Percentiles rank a stretch among this genome's conserved stretches.
phyloP scores from a whole-genome alignment of 2,113 vertebrate genomes.

The Axis porcinus region DNA sequence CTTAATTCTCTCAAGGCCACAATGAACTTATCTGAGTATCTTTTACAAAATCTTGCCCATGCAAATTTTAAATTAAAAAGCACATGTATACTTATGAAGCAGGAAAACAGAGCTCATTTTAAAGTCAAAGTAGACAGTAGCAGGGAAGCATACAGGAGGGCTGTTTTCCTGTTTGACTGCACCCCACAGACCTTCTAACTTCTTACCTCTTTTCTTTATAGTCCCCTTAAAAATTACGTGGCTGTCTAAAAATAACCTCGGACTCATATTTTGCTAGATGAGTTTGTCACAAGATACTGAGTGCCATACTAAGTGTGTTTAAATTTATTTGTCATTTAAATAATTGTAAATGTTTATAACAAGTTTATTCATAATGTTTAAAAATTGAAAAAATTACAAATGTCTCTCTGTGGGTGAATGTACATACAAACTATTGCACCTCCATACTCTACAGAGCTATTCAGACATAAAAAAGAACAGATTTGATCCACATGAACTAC shows the following conservation, averaged over 20 bases:
- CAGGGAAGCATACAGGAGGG: too few species aligned
- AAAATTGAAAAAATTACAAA: background rate
- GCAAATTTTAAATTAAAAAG: background rate
- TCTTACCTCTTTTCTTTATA: background rate
- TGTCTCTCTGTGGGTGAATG: background rate
- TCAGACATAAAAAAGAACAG: background rate
- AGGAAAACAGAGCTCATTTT: background rate
- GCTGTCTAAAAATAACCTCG: background rate
- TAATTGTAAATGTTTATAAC: background rate
- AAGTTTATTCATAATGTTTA: background rate
- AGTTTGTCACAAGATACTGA: background rate
- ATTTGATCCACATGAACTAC: background rate
- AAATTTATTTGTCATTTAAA: background rate
- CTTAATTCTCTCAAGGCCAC: background rate
- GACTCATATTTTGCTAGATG: background rate
- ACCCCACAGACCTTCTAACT: background rate
- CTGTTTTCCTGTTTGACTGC: background rate
- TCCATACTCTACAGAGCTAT: background rate
- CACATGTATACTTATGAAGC: background rate
- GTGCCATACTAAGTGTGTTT: background rate
- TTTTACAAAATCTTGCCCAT: background rate
- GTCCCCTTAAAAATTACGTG: background rate
- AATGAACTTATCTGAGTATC: background rate
- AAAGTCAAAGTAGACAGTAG: background rate
- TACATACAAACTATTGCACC: background rate